These are phyloP conservation scores for Serilophus lunatus DNA, from an alignment of 2,113 vertebrate species.

Conservation along the genomic window DNA sequence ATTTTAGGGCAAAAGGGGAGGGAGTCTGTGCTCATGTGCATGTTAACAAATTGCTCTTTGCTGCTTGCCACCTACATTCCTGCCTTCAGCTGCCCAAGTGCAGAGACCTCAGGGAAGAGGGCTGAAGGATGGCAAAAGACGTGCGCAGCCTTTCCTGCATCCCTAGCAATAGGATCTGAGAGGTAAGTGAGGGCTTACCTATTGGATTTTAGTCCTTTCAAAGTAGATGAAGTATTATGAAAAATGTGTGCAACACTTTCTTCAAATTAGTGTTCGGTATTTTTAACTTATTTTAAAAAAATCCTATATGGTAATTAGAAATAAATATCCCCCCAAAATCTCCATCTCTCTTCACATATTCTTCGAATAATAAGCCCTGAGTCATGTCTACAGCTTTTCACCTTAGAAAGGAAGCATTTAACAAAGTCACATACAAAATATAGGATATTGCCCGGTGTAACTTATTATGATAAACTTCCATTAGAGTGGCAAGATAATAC, in stretches of 20 bases:
- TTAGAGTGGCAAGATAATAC: background rate
- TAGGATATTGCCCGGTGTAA: background rate
- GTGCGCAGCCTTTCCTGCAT: background rate
- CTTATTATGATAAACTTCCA: background rate
- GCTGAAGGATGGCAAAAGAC: background rate
- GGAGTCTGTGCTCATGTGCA: fast-evolving
- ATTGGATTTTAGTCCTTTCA: background rate
- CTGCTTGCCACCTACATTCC: background rate
- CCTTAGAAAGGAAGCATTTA: background rate
- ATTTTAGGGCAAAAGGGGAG: background rate
- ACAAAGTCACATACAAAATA: background rate
- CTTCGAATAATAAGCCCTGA: background rate
- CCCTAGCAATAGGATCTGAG: background rate
- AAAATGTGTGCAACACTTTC: background rate
- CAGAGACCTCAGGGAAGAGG: background rate
- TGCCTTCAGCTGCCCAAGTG: fast-evolving
- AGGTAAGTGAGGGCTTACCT: background rate
- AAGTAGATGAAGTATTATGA: background rate
- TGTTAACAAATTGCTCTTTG: background rate
- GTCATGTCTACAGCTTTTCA: background rate
- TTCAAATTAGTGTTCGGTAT: background rate
- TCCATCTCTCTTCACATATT: background rate
- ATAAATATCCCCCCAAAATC: background rate
- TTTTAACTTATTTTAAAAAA: background rate
- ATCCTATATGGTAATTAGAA: background rate